Evolutionary conservation across 2,888 invertebrate species (phyloP).

Genomic region (Ochropleura leucogaster): DNA sequence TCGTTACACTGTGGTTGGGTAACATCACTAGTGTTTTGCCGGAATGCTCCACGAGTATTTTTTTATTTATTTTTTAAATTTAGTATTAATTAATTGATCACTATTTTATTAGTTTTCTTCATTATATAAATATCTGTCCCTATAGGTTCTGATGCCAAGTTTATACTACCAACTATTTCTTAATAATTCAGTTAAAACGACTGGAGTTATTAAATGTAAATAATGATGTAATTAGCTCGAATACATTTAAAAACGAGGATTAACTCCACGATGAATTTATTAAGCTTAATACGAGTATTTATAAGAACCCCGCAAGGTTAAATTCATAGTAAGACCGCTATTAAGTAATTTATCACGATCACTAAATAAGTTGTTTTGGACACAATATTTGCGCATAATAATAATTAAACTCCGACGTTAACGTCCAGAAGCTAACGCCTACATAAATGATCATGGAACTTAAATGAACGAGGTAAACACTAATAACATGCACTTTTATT

Average conservation of each 20-base stretch:
- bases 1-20: conserved; percentile 54
- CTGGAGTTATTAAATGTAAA: conserved; percentile 42
- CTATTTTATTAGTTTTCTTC: background rate
- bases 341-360: conserved; percentile 60
- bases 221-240: conserved; percentile 54
- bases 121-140: no score
- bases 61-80: no score
- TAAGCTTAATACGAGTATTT: conserved; percentile 51
- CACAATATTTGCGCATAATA: conserved; percentile 57
- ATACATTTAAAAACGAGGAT: conserved; percentile 48
- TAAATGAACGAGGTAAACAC: conserved; percentile 57
- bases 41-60: conserved; percentile 21
- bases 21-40: conserved; percentile 28
- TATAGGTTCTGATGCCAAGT: background rate
- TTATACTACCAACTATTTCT: background rate
- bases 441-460: conserved; percentile 59
- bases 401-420: conserved; percentile 61
- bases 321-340: conserved; percentile 38
- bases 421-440: conserved; percentile 58
- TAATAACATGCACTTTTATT: conserved; percentile 57
- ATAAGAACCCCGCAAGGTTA: conserved; percentile 48
- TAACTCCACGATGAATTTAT: conserved; percentile 50
- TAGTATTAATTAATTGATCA: no score
- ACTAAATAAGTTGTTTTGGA: conserved; percentile 55
- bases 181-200: conserved; percentile 15